Conservation (phyloP, 1,140 invertebrate genomes). For the Coelopa frigida region DNA sequence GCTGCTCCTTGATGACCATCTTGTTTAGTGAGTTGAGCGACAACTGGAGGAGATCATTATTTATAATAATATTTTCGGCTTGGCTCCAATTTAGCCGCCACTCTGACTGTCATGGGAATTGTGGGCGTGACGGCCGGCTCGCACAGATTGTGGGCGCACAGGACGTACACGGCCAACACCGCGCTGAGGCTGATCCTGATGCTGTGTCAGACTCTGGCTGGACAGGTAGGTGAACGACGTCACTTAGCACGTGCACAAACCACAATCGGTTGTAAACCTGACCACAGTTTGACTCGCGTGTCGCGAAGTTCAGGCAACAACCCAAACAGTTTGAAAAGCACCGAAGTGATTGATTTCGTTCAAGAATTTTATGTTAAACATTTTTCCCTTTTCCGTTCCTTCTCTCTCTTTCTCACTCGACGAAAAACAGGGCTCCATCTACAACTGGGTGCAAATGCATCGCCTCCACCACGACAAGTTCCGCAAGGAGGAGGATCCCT, state of each 20-base stretch:
- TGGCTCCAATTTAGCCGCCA: constrained; percentile 46
- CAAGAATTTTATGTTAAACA: not conserved
- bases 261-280: too few relatives aligned
- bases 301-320: too few relatives aligned
- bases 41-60: not conserved
- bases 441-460: constrained; percentile 74
- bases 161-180: constrained; percentile 66
- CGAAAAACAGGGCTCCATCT: constrained; percentile 68
- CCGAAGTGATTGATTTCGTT: not conserved
- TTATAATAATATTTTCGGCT: constrained; percentile 2
- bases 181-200: constrained; percentile 68
- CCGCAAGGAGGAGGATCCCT: constrained; percentile 84
- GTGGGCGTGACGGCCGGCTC: constrained; percentile 77
- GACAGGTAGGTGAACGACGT: constrained; percentile 60
- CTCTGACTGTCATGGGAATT: constrained; percentile 53
- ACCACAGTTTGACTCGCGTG: not conserved
- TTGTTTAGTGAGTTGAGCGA: constrained; percentile 54
- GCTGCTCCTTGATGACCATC: constrained; percentile 54
- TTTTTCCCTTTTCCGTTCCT: not conserved
- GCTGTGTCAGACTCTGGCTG: constrained; percentile 70
- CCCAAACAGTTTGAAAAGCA: too few relatives aligned
- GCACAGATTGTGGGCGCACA: constrained; percentile 87
- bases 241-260: not conserved
- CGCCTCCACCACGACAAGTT: constrained; percentile 84
- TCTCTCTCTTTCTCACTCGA: too few relatives aligned